phyloP scores from a whole-genome alignment of 2,797 vertebrate genomes.

The Alauda arvensis region DNA sequence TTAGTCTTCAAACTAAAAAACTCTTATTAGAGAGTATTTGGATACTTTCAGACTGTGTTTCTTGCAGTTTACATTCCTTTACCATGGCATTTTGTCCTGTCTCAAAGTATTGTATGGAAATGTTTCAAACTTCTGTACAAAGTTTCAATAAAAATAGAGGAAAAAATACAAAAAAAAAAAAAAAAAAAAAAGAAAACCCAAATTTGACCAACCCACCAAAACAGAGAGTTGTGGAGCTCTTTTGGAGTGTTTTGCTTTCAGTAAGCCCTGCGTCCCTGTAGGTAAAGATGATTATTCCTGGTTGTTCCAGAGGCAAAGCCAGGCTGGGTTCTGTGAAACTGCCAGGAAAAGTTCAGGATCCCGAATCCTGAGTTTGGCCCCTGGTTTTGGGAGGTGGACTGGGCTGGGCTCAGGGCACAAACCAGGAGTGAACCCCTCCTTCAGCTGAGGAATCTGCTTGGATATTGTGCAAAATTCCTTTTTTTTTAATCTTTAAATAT shows the following conservation, averaged over 20 bases:
- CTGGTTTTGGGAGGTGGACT: background rate
- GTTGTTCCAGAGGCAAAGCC: background rate
- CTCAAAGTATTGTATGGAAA: conserved; percentile 77
- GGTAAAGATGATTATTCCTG: background rate
- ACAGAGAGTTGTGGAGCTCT: conserved; percentile 16
- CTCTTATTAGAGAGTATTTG: conserved; percentile 74
- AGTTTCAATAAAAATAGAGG: conserved; percentile 77
- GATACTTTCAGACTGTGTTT: conserved; percentile 74
- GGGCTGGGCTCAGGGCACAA: background rate
- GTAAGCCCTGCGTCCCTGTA: background rate
- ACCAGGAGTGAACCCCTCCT: rapidly evolving
- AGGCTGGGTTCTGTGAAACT: background rate
- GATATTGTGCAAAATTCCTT: background rate
- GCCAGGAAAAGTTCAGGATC: background rate
- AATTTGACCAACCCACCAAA: background rate
- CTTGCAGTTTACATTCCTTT: conserved; percentile 77
- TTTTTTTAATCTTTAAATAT: background rate
- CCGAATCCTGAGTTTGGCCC: background rate
- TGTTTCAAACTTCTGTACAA: conserved; percentile 77
- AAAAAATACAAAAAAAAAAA: background rate
- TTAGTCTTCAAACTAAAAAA: conserved; percentile 71
- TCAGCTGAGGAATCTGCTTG: background rate
- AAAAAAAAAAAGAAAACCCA: no score
- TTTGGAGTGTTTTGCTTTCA: background rate
- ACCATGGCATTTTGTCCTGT: conserved; percentile 78